Evolutionary conservation across 2,797 vertebrate genomes (phyloP).

Genomic region (Varecia variegata): DNA sequence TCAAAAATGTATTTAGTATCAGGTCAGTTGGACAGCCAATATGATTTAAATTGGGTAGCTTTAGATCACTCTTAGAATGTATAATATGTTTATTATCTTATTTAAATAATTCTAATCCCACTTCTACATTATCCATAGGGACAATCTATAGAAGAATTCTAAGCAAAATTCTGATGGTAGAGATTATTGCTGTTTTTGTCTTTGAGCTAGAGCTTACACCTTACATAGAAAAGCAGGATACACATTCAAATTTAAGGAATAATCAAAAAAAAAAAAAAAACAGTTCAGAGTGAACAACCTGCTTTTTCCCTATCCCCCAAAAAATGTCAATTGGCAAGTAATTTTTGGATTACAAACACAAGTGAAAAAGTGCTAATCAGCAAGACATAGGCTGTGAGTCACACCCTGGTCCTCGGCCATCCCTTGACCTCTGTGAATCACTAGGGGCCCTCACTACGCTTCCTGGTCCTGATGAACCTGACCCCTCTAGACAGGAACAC

Average conservation of each 20-base stretch:
- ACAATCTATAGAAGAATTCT: background rate
- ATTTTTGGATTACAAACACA: conserved; percentile 24
- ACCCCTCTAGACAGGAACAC: background rate
- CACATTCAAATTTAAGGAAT: background rate
- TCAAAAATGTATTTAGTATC: background rate
- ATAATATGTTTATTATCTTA: background rate
- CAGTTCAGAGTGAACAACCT: background rate
- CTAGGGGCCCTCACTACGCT: background rate
- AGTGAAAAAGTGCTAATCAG: conserved; percentile 31
- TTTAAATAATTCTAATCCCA: background rate
- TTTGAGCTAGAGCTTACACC: background rate
- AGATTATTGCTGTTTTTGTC: background rate
- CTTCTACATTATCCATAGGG: background rate
- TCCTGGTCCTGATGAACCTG: background rate
- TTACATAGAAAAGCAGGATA: background rate
- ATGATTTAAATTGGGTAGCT: background rate
- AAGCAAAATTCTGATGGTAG: background rate
- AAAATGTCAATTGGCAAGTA: conserved; percentile 46
- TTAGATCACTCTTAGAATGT: background rate
- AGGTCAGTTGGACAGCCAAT: background rate
- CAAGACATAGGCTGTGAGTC: background rate
- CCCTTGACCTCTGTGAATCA: background rate
- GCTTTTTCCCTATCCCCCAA: conserved; percentile 3
- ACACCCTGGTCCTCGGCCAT: background rate
- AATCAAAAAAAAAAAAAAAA: background rate